Base-by-base conservation (phyloP, 2,797 vertebrate genomes). In the Coregonus suidteri region DNA sequence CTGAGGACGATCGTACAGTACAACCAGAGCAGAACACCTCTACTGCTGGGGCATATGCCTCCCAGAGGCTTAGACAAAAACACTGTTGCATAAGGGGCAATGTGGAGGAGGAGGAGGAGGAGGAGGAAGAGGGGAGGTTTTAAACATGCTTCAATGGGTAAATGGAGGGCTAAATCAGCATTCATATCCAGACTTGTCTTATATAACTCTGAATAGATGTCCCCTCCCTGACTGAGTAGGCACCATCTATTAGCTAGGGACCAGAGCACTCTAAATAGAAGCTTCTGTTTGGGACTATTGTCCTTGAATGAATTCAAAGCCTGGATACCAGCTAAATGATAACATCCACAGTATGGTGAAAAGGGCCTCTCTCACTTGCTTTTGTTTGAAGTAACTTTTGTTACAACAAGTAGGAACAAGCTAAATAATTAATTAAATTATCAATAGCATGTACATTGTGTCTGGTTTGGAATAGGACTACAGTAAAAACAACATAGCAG, bases 11-110 rank as follows among this genome's bases (percentile, higher is more conserved):
- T 6, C 75, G 7, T 18, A 6, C 35, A 47, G 16, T 41, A 56
- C 76, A 80, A 74, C 79, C 79, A 77, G 74, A 78, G 34, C 81
- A 83, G 79, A 86, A 88, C 80, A 77, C 71, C 6, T 83, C 86
- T 79, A 87, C 77, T 5, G 6, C 83, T 34, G 78, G 80, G 75
- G 82, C 73, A 84, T 87, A 78, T 77, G 73, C 84, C 47, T 78
- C 70, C 71, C 5, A 20, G 75, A 68, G 41, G 77, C 72, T 77
- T 67, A 73, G 30, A 77, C 62, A 66, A 85, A 77, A 74, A 56
- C 73, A 70, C 2, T 16, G 80, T 80, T 76, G 82, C 82, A 80
- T 14, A 82, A 87, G 78, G 77, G 64, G 68, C 73, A 47, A 74
- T 34, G 16, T 72, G 30, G 70, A 25, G 20, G 64, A 4, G 54